Conservation (phyloP, 92 coral and sea anemone genomes). For the Parazoanthus swiftii region DNA sequence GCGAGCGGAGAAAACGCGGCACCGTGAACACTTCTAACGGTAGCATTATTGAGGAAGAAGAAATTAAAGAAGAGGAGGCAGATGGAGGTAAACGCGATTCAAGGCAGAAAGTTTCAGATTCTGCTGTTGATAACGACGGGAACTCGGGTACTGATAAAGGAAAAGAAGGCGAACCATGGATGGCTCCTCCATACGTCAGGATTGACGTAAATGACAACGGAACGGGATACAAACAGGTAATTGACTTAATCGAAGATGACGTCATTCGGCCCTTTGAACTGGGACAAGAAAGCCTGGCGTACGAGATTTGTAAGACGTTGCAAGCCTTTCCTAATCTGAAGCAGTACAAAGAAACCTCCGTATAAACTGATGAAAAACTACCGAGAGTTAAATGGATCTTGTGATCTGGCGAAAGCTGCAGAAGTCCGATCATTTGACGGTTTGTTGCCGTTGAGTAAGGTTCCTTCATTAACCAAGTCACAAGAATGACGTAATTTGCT, state of each 20-base stretch:
- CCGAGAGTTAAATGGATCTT: not conserved
- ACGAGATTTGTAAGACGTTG: slow-evolving; percentile 33
- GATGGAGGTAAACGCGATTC: not conserved
- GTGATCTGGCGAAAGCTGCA: not conserved
- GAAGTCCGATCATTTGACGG: not conserved
- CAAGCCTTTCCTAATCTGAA: slow-evolving; percentile 28
- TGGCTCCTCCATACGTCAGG: slow-evolving; percentile 10
- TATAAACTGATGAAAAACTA: not conserved
- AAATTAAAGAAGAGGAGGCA: not conserved
- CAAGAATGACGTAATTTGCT: not conserved
- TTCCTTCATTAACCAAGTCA: not conserved
- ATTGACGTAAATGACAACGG: slow-evolving; percentile 13
- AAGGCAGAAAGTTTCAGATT: not conserved
- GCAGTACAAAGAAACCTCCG: slow-evolving; percentile 30
- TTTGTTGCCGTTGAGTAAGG: not conserved
- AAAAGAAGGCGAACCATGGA: not conserved
- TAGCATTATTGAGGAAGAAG: not conserved
- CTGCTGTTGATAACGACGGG: slow-evolving; percentile 22
- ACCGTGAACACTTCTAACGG: not conserved
- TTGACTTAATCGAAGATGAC: slow-evolving; percentile 69
- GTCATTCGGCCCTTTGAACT: slow-evolving; percentile 66
- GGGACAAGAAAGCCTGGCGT: slow-evolving; percentile 37
- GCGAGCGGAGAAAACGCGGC: slow-evolving; percentile 20
- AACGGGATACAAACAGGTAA: slow-evolving; percentile 59
- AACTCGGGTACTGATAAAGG: not conserved